Evolutionary conservation across 2,113 vertebrate genomes (phyloP), one percentile per base, ranked within the genome.

Genomic region (Leuciscus idus): DNA sequence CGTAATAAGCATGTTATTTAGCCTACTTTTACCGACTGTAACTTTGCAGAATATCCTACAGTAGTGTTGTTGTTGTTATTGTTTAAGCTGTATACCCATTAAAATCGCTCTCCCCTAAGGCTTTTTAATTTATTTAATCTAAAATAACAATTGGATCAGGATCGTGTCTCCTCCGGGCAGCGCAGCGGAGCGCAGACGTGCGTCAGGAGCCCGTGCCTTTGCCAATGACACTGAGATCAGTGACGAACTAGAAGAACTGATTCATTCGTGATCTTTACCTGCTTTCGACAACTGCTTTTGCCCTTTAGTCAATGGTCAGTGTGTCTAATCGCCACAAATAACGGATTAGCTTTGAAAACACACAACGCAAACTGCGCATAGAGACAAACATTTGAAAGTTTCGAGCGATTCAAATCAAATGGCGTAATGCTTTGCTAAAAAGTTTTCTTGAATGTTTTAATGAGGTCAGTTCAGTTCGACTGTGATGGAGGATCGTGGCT

Each of bases 71-170:
- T 62, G 33, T 33, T 33, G 6, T n/a, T 79, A 10, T 39, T 79
- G 13, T n/a, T 80, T 81, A 30, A 64, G 6, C 57, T 12, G 43
- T 81, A 43, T 11, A 66, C 61, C n/a, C 26, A 66, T 50, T 68
- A 66, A 81, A 33, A 62, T 66, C 9, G 43, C n/a, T 30, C 17
- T 50, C 15, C 61, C 36, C 11, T 66, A 9, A 11, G n/a, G 39
- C 15, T 66, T 23, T 93, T 94, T 94, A 93, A 94, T 95, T 92
- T 93, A 93, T 94, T 94, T 94, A 92, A 95, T 95, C 92, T 94
- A 94, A 94, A 95, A 92, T 93, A 92, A 93, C 93, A 77, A 55
- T 77, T 94, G 94, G 93, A 93, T 92, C 94, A 94, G 92, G 92
- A 93, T 94, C 92, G 87, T 91, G 93, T 93, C 94, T 92, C 95